Evolutionary conservation across 2,113 vertebrate species (phyloP).

Genomic region (Acrocephalus arundinaceus): DNA sequence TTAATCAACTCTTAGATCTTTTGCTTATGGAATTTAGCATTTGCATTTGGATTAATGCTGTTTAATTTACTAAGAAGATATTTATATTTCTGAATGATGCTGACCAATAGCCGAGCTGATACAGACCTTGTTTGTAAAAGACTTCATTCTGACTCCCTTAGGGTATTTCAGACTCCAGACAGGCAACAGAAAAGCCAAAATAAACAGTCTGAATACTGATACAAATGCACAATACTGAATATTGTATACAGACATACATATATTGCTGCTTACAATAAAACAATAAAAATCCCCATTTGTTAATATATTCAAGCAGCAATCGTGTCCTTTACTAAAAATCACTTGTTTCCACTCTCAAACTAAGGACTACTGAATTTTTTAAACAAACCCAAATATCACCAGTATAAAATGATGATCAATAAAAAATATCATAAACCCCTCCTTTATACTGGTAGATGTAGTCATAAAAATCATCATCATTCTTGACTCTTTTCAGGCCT

Average conservation of each 20-base stretch:
- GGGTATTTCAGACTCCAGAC: neutral
- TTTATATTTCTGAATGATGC: neutral
- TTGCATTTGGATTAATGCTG: neutral
- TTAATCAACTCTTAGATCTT: neutral
- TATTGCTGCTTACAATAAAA: neutral
- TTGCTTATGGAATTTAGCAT: neutral
- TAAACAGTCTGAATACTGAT: neutral
- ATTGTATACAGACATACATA: neutral
- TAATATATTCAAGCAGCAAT: neutral
- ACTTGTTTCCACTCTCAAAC: neutral
- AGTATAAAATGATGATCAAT: neutral
- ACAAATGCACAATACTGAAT: neutral
- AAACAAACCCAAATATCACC: neutral
- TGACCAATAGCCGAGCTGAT: neutral
- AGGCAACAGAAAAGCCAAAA: neutral
- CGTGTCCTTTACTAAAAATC: neutral
- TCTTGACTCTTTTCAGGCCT: neutral
- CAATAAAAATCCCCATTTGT: fast-evolving
- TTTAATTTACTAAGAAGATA: neutral
- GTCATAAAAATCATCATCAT: neutral
- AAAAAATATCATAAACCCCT: neutral
- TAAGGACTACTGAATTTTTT: neutral
- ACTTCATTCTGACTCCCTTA: neutral
- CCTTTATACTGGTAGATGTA: neutral
- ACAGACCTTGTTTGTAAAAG: neutral